Evolutionary conservation across 2,113 vertebrate species (phyloP).

Genomic region (Pomatostomus ruficeps): DNA sequence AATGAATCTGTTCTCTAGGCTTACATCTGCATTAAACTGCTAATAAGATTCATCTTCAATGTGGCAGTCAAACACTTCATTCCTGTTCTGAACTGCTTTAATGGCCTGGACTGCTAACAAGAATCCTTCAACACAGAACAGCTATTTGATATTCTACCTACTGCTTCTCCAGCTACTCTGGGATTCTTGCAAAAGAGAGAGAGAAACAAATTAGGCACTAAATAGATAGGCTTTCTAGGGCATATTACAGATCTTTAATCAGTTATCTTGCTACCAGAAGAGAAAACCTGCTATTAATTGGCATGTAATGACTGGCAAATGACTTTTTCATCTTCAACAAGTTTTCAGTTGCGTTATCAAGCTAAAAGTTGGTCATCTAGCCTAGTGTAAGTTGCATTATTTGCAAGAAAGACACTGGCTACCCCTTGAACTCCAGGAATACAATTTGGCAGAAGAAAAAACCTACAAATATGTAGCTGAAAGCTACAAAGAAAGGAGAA

Average conservation of each 20-base stretch:
- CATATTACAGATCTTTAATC: background rate
- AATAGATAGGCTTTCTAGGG: background rate
- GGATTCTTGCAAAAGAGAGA: background rate
- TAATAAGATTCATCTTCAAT: slow-evolving; percentile 28
- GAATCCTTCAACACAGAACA: background rate
- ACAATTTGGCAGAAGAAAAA: background rate
- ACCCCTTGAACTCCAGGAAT: background rate
- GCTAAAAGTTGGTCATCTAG: background rate
- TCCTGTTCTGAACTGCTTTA: background rate
- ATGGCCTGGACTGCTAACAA: background rate
- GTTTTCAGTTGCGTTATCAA: background rate
- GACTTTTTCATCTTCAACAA: background rate
- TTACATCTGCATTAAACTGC: slow-evolving; percentile 24
- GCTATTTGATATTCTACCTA: background rate
- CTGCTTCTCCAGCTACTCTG: background rate
- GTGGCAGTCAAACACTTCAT: background rate
- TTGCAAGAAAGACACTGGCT: background rate
- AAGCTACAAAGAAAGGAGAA: background rate
- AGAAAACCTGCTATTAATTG: background rate
- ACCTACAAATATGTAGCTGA: background rate
- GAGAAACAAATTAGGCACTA: background rate
- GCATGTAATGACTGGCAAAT: background rate
- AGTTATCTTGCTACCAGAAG: background rate
- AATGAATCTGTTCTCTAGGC: slow-evolving; percentile 24
- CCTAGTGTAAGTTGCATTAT: background rate